phyloP scores from a whole-genome alignment of 2,113 vertebrate species.

The Otus sunia region DNA sequence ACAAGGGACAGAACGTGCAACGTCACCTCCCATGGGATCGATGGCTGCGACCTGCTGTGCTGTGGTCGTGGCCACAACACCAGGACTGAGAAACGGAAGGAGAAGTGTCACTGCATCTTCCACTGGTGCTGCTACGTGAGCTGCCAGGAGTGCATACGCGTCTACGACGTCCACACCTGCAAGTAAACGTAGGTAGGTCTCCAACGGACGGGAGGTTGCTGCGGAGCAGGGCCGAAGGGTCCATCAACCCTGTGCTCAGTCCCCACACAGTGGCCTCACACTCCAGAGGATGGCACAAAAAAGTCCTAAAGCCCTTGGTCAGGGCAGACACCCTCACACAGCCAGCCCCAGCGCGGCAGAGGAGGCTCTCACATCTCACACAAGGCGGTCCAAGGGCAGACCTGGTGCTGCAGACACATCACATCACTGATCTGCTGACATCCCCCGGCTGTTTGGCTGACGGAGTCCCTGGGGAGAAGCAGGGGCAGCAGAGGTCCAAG shows the following conservation, averaged over 20 bases:
- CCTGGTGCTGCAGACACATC: neutral
- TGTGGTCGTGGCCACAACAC: constrained; percentile 98
- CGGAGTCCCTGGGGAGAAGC: neutral
- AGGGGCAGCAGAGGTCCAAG: neutral
- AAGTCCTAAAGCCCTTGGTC: neutral
- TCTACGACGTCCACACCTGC: constrained; percentile 97
- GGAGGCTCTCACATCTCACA: neutral
- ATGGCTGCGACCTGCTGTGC: constrained; percentile 96
- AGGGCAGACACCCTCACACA: neutral
- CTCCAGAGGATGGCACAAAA: neutral
- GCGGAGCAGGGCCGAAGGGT: neutral
- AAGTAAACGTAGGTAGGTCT: constrained; percentile 77
- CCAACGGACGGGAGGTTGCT: neutral
- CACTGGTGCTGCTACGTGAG: constrained; percentile 99
- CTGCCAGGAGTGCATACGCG: constrained; percentile 93
- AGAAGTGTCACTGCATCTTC: constrained; percentile 99
- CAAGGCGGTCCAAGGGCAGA: neutral
- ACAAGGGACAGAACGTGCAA: constrained; percentile 94
- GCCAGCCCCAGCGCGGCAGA: neutral
- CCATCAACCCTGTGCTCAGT: neutral
- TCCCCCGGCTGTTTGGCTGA: neutral
- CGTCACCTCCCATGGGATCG: constrained; percentile 95
- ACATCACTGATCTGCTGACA: neutral
- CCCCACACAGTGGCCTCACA: neutral
- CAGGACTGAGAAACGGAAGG: constrained; percentile 95